phyloP scores from a whole-genome alignment of 2,797 vertebrate species.

The Lacerta bilineata region DNA sequence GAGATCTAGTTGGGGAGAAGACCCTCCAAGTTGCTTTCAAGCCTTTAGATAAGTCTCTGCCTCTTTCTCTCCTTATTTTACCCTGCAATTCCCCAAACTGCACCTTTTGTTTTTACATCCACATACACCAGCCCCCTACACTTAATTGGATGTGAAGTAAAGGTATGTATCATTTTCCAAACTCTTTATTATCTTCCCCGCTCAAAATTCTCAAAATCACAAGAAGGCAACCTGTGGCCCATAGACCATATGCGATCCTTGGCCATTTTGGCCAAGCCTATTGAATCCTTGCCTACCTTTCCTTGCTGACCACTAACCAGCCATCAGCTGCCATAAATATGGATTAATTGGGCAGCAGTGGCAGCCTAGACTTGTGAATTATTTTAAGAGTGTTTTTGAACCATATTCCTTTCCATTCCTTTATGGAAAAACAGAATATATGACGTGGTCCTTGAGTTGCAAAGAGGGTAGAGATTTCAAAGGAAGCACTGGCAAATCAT shows the following conservation, averaged over 20 bases:
- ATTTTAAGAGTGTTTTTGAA: constrained; percentile 26
- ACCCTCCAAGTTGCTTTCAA: neutral
- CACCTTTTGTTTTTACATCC: neutral
- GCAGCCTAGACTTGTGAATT: neutral
- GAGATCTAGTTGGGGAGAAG: neutral
- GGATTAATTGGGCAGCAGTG: neutral
- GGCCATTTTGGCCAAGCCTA: no score
- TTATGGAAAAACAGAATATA: constrained; percentile 51
- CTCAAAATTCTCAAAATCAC: neutral
- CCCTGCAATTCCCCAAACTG: neutral
- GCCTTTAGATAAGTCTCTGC: neutral
- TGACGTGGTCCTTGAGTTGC: constrained; percentile 51
- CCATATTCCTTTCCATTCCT: constrained; percentile 32
- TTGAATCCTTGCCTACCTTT: no score
- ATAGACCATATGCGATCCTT: no score
- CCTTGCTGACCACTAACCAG: neutral
- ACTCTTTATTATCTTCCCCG: neutral
- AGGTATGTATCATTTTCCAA: neutral
- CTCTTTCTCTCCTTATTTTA: neutral
- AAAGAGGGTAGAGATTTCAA: constrained; percentile 71
- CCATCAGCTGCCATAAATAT: neutral
- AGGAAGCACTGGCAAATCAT: constrained; percentile 59
- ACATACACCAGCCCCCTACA: neutral
- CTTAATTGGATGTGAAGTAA: neutral
- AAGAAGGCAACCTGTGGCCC: no score